Evolutionary conservation across 2,797 vertebrate genomes (phyloP), one percentile per base, ranked within the genome.

Genomic region (Thaleichthys pacificus): DNA sequence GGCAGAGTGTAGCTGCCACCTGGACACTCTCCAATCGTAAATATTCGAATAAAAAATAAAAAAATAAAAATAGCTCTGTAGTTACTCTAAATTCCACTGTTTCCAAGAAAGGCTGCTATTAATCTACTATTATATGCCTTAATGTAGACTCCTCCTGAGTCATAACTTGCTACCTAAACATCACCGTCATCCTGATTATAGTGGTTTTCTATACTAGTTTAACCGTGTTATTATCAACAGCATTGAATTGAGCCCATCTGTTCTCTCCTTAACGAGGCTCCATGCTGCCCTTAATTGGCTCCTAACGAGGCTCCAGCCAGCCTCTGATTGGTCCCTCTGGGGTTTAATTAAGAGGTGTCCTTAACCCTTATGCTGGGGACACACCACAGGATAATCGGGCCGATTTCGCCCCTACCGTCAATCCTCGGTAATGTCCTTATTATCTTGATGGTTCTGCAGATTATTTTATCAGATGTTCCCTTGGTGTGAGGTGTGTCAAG

Each of bases 321-420:
- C 49, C 71, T 5, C 72, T 90, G 89, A 92, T 90, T 88, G 88
- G 82, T 84, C 87, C 85, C 89, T 58, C 28, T 78, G 78, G 56
- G 63, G 78, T 87, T 75, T 82, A 62, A 83, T 84, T 73, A 79
- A 71, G 69, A 71, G 47, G 63, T 79, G 75, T 77, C 83, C 88
- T 86, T 74, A 85, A 80, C 74, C 28, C 28, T 30, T 30, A 30
- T 30, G 28, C 28, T 30, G 28, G 28, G 28, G 28, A 30, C 28
- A 30, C 28, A 30, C 28, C 28, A 30, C 28, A 30, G 28, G 26
- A 28, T 30, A 4, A 30, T 30, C 28, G 28, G 28, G 28, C 4
- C 28, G 3, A 30, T 30, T 26, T 26, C 26, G 26, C 26, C 26
- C 26, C 26, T 26, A 26, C 4, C 0, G 28, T 5, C 28, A 30